phyloP scores from a whole-genome alignment of 30 jellyfish, hydroid and myxozoan genomes.

The Hydractinia echinata region DNA sequence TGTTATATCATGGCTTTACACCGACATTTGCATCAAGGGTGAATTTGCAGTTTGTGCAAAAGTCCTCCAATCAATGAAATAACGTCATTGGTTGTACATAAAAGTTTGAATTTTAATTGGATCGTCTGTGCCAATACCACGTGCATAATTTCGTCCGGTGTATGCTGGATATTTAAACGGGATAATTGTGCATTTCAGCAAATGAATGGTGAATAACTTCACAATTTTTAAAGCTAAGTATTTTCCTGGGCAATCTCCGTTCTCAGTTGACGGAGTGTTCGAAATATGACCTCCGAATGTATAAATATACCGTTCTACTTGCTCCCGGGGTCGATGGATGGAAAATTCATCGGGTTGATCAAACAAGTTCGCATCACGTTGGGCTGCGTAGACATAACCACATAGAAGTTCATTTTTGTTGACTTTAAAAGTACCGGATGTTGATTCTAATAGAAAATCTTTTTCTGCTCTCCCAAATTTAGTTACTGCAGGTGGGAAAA shows the following conservation, averaged over 20 bases:
- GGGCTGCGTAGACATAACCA: neutral
- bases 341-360: neutral
- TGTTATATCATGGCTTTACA: too few species aligned
- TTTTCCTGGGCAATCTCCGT: neutral
- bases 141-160: neutral
- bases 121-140: neutral
- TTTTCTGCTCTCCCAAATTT: neutral
- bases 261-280: neutral
- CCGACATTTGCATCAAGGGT: too few species aligned
- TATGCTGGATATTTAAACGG: neutral
- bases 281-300: conserved; percentile 11
- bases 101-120: neutral
- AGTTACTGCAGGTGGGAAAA: conserved; percentile 1
- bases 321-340: neutral
- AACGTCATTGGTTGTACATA: too few species aligned
- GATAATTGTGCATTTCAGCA: neutral
- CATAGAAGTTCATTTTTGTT: neutral
- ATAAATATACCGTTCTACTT: neutral
- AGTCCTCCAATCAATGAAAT: too few species aligned
- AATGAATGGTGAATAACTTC: neutral
- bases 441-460: neutral
- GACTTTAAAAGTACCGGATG: neutral
- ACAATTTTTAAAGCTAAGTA: neutral
- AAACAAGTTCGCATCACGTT: neutral
- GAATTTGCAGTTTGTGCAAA: too few species aligned